Conservation (phyloP, 2,113 vertebrate species). For the Synchiropus splendidus region DNA sequence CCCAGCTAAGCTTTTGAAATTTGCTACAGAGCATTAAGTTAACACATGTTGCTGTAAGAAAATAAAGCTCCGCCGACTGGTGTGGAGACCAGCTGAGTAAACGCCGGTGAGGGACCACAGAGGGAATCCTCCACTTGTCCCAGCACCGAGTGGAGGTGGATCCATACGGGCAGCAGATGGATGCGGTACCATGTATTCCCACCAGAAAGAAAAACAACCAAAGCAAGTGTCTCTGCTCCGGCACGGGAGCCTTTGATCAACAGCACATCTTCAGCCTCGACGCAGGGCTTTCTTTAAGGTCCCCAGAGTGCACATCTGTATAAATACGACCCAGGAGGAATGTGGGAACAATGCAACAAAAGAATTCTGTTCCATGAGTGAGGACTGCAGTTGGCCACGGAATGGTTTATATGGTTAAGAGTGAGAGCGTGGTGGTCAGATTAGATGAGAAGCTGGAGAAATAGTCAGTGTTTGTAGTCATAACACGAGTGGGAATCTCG, state of each 20-base stretch:
- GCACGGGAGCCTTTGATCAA: constrained; percentile 89
- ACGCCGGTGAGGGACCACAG: constrained; percentile 51
- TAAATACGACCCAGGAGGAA: constrained; percentile 82
- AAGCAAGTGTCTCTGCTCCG: constrained; percentile 80
- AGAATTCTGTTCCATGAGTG: constrained; percentile 61
- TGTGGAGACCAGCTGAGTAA: constrained; percentile 70
- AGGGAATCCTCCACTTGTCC: constrained; percentile 52
- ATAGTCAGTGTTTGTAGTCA: constrained; percentile 51
- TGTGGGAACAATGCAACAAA: constrained; percentile 77
- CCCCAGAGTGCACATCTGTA: constrained; percentile 87
- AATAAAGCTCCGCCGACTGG: constrained; percentile 69
- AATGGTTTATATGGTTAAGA: constrained; percentile 51
- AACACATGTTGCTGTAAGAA: constrained; percentile 70
- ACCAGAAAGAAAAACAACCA: constrained; percentile 52
- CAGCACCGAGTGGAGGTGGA: constrained; percentile 65
- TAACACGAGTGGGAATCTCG: constrained; percentile 40
- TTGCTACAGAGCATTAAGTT: constrained; percentile 70
- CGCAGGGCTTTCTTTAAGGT: constrained; percentile 65
- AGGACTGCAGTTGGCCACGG: constrained; percentile 34
- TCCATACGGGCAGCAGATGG: constrained; percentile 91
- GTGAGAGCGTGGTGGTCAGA: constrained; percentile 28
- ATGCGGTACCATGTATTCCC: constrained; percentile 74
- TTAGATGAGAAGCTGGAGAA: constrained; percentile 48
- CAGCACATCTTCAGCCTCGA: constrained; percentile 72
- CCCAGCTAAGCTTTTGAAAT: constrained; percentile 66